Evolutionary conservation across 1,140 invertebrate genomes (phyloP).

Genomic region (Macrobrachium rosenbergii): DNA sequence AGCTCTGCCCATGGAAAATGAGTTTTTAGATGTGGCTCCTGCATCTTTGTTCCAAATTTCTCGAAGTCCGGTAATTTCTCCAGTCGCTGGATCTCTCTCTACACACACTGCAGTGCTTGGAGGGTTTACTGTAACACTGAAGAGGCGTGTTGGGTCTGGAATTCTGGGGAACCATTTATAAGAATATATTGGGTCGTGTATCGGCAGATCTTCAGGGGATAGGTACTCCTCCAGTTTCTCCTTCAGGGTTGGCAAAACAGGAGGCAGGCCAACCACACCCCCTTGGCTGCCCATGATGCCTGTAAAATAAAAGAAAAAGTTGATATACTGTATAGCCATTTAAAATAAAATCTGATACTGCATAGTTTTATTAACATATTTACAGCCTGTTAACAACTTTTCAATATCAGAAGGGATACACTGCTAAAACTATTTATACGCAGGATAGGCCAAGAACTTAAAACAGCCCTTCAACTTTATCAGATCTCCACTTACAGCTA

Average conservation of each 20-base stretch:
- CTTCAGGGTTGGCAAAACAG: constrained; percentile 39
- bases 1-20: constrained; percentile 78
- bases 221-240: constrained; percentile 54
- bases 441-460: too few relatives aligned
- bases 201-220: constrained; percentile 45
- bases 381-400: too few relatives aligned
- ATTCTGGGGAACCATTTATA: constrained; percentile 43
- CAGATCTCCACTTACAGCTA: too few relatives aligned
- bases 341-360: too few relatives aligned
- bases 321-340: neutral
- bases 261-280: constrained; percentile 31
- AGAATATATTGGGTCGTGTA: constrained; percentile 42
- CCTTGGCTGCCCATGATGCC: constrained; percentile 29
- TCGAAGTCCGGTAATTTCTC: constrained; percentile 78
- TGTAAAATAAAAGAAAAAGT: neutral
- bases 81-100: constrained; percentile 80
- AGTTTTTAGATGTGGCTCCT: constrained; percentile 80
- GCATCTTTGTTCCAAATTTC: constrained; percentile 77
- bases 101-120: constrained; percentile 73
- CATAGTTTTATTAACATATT: too few relatives aligned
- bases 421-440: too few relatives aligned
- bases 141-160: constrained; percentile 72
- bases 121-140: constrained; percentile 72
- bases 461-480: too few relatives aligned
- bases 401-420: too few relatives aligned